phyloP scores from a whole-genome alignment of 2,113 vertebrate genomes.

The Hemiprocne comata region DNA sequence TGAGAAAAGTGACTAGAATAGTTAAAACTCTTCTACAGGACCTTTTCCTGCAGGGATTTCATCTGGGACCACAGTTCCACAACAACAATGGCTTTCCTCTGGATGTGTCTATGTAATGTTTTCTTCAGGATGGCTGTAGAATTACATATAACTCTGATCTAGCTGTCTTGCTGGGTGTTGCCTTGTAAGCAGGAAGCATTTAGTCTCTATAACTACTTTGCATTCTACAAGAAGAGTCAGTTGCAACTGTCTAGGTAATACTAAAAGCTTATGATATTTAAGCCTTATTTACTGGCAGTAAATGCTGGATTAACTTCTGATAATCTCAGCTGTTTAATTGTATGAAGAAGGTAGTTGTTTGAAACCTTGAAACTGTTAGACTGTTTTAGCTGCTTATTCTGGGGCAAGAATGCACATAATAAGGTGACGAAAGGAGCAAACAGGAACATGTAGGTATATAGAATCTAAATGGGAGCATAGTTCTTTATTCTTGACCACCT shows the following conservation, averaged over 20 bases:
- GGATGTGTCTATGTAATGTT: not conserved
- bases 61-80: not conserved
- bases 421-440: not conserved
- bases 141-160: not conserved
- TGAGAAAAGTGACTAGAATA: not conserved
- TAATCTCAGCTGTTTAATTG: not conserved
- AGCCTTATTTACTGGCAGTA: not conserved
- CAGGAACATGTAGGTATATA: not conserved
- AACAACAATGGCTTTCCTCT: not conserved
- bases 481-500: not conserved
- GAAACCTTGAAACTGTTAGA: not conserved
- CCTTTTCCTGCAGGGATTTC: not conserved
- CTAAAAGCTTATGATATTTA: not conserved
- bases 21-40: not conserved
- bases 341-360: not conserved
- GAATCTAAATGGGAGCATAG: not conserved
- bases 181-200: not conserved
- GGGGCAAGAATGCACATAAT: not conserved
- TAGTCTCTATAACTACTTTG: not conserved
- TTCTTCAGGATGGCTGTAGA: slow-evolving; percentile 1
- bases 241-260: not conserved
- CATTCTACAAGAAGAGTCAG: not conserved
- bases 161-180: not conserved
- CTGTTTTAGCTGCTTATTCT: not conserved
- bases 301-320: not conserved